A percentile compares a stretch with the other conserved stretches of the same genome.
phyloP scores from a whole-genome alignment of 2,113 vertebrate species.

The Tyto alba region DNA sequence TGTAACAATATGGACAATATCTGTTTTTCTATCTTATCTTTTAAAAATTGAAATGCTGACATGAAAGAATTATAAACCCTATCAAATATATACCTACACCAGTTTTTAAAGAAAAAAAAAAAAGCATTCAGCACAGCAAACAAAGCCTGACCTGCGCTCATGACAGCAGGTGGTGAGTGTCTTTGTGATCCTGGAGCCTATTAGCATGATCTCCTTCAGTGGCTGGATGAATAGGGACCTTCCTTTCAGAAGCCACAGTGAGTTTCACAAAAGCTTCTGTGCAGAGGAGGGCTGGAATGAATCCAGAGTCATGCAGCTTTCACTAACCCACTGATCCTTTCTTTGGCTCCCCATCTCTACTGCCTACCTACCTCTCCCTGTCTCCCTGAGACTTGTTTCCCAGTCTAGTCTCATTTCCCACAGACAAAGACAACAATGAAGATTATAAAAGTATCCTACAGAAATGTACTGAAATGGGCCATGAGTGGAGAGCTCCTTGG shows the following conservation, averaged over 20 bases:
- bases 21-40: background rate
- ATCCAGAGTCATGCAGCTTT: conserved; percentile 45
- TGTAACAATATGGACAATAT: background rate
- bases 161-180: conserved; percentile 24
- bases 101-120: background rate
- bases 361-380: background rate
- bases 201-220: conserved; percentile 50
- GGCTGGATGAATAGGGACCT: conserved; percentile 25
- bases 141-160: conserved; percentile 28
- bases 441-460: background rate
- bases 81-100: background rate
- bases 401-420: background rate
- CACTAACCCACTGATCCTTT: conserved; percentile 12
- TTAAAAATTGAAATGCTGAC: background rate
- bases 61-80: background rate
- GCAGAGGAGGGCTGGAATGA: conserved; percentile 41
- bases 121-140: conserved; percentile 16
- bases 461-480: background rate
- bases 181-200: conserved; percentile 50
- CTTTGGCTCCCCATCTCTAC: background rate
- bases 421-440: background rate
- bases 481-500: background rate
- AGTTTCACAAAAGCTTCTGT: conserved; percentile 38
- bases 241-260: conserved; percentile 28
- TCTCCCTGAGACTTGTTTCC: background rate